Conservation (phyloP, 1,140 invertebrate genomes). For the Ostrea edulis region DNA sequence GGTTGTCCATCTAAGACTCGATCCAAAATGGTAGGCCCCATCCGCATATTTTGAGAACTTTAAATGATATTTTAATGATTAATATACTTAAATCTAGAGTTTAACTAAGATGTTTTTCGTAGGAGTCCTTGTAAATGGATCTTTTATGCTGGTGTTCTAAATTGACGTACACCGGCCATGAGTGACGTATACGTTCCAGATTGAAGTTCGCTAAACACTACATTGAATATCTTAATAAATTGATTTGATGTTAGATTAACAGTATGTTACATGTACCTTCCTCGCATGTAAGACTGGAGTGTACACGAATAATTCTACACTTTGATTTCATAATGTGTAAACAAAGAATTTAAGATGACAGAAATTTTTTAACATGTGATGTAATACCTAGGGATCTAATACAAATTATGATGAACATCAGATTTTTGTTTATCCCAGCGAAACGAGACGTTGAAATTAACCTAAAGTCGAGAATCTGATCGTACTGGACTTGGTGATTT, state of each 20-base stretch:
- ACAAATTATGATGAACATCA: too few species aligned
- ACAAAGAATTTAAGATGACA: too few species aligned
- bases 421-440: too few species aligned
- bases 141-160: not conserved
- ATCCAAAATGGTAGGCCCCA: constrained; percentile 56
- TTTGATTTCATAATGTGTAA: too few species aligned
- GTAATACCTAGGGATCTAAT: too few species aligned
- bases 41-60: constrained; percentile 9
- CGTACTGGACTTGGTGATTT: too few species aligned
- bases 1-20: constrained; percentile 54
- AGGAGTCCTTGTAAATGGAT: not conserved
- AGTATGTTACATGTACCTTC: not conserved
- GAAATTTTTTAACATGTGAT: too few species aligned
- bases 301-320: too few species aligned
- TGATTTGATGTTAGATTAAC: not conserved
- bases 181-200: not conserved
- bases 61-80: not conserved
- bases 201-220: not conserved
- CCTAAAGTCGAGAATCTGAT: too few species aligned
- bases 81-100: not conserved
- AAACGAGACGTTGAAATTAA: too few species aligned
- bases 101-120: not conserved
- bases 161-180: constrained; percentile 25
- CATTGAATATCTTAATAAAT: not conserved
- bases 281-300: too few species aligned